Conservation (phyloP, 2,797 vertebrate genomes). For the Limosa lapponica region DNA sequence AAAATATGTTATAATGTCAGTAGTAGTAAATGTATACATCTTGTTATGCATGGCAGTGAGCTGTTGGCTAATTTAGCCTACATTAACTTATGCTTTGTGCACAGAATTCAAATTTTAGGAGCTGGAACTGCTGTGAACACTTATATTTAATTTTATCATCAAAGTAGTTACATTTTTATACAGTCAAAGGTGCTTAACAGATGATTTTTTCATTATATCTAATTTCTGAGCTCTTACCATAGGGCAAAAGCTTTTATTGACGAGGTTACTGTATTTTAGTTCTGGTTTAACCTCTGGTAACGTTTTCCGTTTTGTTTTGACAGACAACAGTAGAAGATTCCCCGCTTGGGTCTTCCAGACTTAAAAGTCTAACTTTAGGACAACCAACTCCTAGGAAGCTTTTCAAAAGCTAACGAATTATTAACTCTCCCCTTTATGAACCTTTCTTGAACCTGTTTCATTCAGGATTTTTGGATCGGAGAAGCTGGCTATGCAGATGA, state of each 20-base stretch:
- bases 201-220: background rate
- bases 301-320: background rate
- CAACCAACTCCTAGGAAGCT: slow-evolving; percentile 64
- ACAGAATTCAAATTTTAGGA: background rate
- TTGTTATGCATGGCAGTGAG: background rate
- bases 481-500: background rate
- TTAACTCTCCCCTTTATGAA: background rate
- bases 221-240: background rate
- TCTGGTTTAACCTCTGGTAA: background rate
- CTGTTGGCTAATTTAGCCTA: background rate
- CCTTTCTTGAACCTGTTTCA: background rate
- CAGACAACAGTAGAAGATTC: slow-evolving; percentile 68
- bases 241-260: background rate
- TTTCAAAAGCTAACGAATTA: slow-evolving; percentile 46
- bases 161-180: background rate
- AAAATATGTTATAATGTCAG: background rate
- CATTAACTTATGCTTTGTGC: background rate
- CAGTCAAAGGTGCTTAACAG: background rate
- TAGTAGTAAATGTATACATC: background rate
- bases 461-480: background rate
- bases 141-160: background rate
- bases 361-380: slow-evolving; percentile 70
- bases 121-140: background rate
- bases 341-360: slow-evolving; percentile 67
- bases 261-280: background rate